phyloP scores from a whole-genome alignment of 2,797 vertebrate genomes.

The Megalops cyprinoides region DNA sequence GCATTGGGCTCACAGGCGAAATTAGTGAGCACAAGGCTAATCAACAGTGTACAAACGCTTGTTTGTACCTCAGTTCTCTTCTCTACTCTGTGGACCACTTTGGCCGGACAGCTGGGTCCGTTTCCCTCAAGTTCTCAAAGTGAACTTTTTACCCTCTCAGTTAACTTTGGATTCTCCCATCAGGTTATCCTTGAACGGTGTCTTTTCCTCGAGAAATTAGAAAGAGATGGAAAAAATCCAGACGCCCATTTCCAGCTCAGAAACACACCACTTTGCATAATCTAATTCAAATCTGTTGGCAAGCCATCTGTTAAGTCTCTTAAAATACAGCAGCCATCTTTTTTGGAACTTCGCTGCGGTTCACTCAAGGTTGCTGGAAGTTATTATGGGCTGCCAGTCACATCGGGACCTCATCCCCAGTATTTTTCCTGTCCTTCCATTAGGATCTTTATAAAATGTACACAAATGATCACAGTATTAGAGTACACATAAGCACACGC shows the following conservation, averaged over 20 bases:
- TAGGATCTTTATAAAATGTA: not conserved
- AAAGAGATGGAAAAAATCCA: not conserved
- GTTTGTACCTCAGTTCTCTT: not conserved
- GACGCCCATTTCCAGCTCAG: not conserved
- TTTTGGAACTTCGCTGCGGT: not conserved
- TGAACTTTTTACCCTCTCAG: not conserved
- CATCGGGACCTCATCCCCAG: not conserved
- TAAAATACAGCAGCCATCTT: not conserved
- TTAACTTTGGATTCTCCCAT: not conserved
- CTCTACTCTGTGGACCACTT: not conserved
- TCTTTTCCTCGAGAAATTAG: not conserved
- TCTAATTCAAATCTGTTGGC: not conserved
- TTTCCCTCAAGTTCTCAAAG: not conserved
- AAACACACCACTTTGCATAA: slow-evolving; percentile 7
- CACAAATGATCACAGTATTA: not conserved
- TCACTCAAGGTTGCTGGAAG: not conserved
- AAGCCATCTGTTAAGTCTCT: not conserved
- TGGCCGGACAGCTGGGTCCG: not conserved
- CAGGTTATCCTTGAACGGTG: not conserved
- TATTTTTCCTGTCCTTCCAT: not conserved
- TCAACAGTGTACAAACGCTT: not conserved
- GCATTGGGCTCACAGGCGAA: not conserved
- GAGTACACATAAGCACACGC: not conserved
- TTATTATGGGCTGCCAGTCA: not conserved
- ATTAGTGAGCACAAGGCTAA: not conserved